Evolutionary conservation across 1,140 invertebrate species (phyloP).

Genomic region (Leptinotarsa lineolata): DNA sequence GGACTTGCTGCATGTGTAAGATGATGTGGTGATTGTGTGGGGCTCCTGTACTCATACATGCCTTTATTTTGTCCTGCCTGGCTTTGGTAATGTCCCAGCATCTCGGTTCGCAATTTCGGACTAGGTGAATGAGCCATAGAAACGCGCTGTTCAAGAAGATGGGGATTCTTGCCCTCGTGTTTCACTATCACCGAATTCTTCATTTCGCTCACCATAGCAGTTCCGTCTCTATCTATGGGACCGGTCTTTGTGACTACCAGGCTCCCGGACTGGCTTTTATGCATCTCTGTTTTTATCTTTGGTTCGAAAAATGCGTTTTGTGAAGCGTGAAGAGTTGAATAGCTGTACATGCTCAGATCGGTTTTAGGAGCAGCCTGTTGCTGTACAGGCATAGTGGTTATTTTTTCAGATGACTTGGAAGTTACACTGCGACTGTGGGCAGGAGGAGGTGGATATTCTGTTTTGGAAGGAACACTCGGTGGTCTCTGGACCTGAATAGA

Average conservation of each 20-base stretch:
- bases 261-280: slow-evolving; percentile 57
- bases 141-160: slow-evolving; percentile 62
- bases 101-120: slow-evolving; percentile 64
- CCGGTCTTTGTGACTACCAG: slow-evolving; percentile 54
- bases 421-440: slow-evolving; percentile 60
- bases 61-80: slow-evolving; percentile 36
- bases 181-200: slow-evolving; percentile 80
- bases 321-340: slow-evolving; percentile 66
- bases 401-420: slow-evolving; percentile 62
- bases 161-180: slow-evolving; percentile 68
- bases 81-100: slow-evolving; percentile 65
- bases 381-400: slow-evolving; percentile 45
- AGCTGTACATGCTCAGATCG: slow-evolving; percentile 74
- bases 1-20: slow-evolving; percentile 50
- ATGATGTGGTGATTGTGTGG: slow-evolving; percentile 63
- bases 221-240: slow-evolving; percentile 57
- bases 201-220: slow-evolving; percentile 66
- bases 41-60: slow-evolving; percentile 54
- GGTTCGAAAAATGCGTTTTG: slow-evolving; percentile 54
- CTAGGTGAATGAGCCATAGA: slow-evolving; percentile 65
- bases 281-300: slow-evolving; percentile 37
- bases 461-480: slow-evolving; percentile 57
- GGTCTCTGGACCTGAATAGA: slow-evolving; percentile 34
- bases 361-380: slow-evolving; percentile 62
- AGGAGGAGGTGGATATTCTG: slow-evolving; percentile 64